Conservation (phyloP, 2,113 vertebrate species). For the Setophaga petechia region DNA sequence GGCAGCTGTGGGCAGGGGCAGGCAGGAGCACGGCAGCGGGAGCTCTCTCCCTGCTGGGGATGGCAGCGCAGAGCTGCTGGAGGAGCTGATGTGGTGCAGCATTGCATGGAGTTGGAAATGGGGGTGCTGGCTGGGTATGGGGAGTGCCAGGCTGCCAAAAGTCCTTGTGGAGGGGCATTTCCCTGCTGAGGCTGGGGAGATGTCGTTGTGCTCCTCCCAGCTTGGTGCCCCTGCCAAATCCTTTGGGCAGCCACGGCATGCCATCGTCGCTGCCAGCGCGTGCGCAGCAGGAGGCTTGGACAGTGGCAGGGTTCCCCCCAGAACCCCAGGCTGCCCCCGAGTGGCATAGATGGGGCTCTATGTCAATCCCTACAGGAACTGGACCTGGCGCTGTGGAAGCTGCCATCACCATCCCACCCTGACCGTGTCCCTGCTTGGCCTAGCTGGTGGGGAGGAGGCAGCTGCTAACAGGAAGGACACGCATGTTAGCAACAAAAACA, state of each 20-base stretch:
- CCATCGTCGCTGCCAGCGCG: not conserved
- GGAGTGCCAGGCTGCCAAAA: not conserved
- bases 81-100: fast-evolving
- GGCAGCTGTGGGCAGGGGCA: slow-evolving; percentile 13
- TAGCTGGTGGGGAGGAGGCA: not conserved
- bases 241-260: not conserved
- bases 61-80: not conserved
- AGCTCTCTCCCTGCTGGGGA: not conserved
- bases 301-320: fast-evolving
- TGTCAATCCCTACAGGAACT: fast-evolving
- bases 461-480: slow-evolving; percentile 39
- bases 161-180: not conserved
- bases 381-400: not conserved
- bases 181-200: not conserved
- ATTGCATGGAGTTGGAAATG: not conserved
- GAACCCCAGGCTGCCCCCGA: fast-evolving
- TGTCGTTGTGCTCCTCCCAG: not conserved
- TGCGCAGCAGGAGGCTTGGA: not conserved
- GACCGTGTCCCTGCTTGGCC: slow-evolving; percentile 49
- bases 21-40: not conserved
- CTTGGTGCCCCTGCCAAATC: not conserved
- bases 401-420: fast-evolving
- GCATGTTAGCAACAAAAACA: slow-evolving; percentile 61
- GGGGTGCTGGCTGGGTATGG: not conserved
- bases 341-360: not conserved